phyloP scores from a whole-genome alignment of 2,888 invertebrate genomes.

The Pteria penguin region DNA sequence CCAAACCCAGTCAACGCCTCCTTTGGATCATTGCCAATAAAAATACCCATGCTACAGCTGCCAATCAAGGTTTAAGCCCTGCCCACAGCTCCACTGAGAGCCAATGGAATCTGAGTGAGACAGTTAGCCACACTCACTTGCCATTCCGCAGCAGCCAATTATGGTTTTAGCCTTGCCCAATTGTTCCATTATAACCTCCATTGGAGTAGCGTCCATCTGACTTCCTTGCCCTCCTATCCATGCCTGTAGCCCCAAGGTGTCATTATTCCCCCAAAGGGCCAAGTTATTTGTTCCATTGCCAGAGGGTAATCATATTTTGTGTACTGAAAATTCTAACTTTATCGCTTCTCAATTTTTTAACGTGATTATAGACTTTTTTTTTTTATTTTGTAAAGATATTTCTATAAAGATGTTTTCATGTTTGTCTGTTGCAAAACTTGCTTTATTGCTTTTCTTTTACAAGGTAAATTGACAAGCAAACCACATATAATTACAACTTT shows the following conservation, averaged over 20 bases:
- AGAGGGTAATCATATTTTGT: background rate
- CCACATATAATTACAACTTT: too few relatives aligned
- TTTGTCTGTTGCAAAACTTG: too few relatives aligned
- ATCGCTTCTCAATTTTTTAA: too few relatives aligned
- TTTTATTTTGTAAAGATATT: too few relatives aligned
- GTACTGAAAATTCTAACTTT: too few relatives aligned
- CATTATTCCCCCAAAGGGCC: slow-evolving; percentile 9
- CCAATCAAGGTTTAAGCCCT: background rate
- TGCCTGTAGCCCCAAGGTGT: slow-evolving; percentile 6
- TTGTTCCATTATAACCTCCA: background rate
- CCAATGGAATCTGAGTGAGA: background rate
- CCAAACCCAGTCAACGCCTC: slow-evolving; percentile 6
- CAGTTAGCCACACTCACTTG: background rate
- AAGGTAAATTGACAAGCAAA: too few relatives aligned
- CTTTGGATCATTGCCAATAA: background rate
- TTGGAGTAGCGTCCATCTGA: slow-evolving; percentile 1
- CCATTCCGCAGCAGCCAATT: background rate
- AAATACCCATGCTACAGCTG: background rate
- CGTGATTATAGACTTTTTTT: too few relatives aligned
- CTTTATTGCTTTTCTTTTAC: too few relatives aligned
- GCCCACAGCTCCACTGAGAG: slow-evolving; percentile 10
- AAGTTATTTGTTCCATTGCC: background rate
- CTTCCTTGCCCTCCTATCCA: background rate
- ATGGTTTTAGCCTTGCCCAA: background rate
- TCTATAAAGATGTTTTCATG: too few relatives aligned